Base-by-base conservation (phyloP, 2,888 invertebrate genomes). In the Strigamia maritima region DNA sequence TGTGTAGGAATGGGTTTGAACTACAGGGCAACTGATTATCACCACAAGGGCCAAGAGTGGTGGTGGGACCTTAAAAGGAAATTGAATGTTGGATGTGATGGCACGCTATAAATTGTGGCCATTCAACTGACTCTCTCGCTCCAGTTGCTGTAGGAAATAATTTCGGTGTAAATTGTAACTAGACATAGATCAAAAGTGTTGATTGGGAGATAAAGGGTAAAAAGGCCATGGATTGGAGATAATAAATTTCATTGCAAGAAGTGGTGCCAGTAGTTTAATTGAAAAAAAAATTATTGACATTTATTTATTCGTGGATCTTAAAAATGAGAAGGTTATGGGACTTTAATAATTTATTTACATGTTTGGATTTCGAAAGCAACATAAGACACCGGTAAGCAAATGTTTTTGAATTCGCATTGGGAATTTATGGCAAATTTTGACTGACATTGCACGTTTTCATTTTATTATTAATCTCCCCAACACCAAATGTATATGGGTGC, bases 61-160 rank as follows among this genome's bases (percentile, higher is more conserved):
- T 24, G 60, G 60, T 65, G 60, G 60, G 22, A 65, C 60, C 60
- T 65, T 65, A 65, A 65, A 65, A 65, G 60, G 60, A 65, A 65
- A 65, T 65, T 65, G 60, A 65, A 65, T 65, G 60, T 65, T 65
- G 60, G 60, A 65, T 65, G 60, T 65, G 60, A 65, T 65, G 60
- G 60, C 60, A 65, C 60, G 60, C 60, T 65, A 65, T 65, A 65
- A 65, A 65, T 65, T 65, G 60, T 65, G 60, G 60, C 60, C 60
- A 65, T 65, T 65, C 60, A 65, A 65, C 60, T 65, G 60, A 65
- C 60, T 65, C 60, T 65, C 60, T 65, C 60, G 60, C 60, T 65
- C 60, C 22, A 65, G 60, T 65, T 65, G 60, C 60, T 65, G 60
- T 65, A 65, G 60, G 60, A 65, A 65, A 65, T 65, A 65, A 65